phyloP scores from a whole-genome alignment of 1,140 invertebrate species.

The Drosophila parabipectinata region DNA sequence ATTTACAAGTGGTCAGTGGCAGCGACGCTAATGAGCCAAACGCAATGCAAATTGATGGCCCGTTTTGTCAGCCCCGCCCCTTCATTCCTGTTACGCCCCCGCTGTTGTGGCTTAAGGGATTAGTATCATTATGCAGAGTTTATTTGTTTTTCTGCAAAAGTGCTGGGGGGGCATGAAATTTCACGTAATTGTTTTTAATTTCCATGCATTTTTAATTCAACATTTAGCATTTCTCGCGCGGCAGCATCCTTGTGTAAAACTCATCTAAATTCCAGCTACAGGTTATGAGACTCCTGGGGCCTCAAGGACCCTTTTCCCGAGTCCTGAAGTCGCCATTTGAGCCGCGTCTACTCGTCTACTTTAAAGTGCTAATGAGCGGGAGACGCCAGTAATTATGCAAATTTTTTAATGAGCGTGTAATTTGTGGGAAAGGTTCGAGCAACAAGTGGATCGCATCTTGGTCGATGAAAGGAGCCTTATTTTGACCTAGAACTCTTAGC shows the following conservation, averaged over 20 bases:
- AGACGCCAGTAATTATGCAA: conserved; percentile 71
- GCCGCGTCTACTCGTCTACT: conserved; percentile 30
- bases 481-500: conserved; percentile 39
- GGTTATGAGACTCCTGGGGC: conserved; percentile 52
- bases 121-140: conserved; percentile 77
- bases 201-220: conserved; percentile 78
- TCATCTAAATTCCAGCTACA: conserved; percentile 60
- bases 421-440: conserved; percentile 27
- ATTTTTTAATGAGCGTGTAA: conserved; percentile 79
- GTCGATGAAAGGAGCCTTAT: conserved; percentile 5
- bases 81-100: neutral
- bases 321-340: conserved; percentile 11
- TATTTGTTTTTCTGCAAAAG: conserved; percentile 52
- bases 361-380: conserved; percentile 59
- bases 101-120: conserved; percentile 70
- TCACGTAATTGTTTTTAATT: conserved; percentile 79
- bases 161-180: conserved; percentile 50
- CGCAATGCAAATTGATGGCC: conserved; percentile 78
- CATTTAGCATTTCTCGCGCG: conserved; percentile 22
- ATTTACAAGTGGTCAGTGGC: conserved; percentile 63
- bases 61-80: conserved; percentile 30
- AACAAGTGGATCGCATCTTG: conserved; percentile 55
- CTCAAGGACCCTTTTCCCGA: conserved; percentile 2
- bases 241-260: conserved; percentile 52
- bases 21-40: conserved; percentile 71